Evolutionary conservation across 2,888 invertebrate species (phyloP), one percentile per base, ranked within the genome.

Genomic region (Terebella lapidaria): DNA sequence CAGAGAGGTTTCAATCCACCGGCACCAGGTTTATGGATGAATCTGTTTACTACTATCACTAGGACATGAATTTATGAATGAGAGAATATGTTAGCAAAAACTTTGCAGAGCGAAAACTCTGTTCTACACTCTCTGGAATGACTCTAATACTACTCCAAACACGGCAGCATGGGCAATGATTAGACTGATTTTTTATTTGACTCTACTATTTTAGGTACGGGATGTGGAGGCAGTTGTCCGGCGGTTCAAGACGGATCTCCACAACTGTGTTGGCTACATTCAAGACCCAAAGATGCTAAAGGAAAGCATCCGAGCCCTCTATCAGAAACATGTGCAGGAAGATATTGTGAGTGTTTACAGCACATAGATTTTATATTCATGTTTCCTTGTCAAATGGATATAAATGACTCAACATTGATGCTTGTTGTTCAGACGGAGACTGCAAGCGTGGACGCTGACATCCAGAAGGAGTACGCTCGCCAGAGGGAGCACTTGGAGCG

Each of bases 401-500:
- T 35, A n/a, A 15, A 15, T 35, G n/a, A 15, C n/a, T 35, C n/a
- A 10, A 10, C 10, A 15, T 35, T 35, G 10, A 35, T 35, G 42
- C n/a, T 35, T 35, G n/a, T n/a, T 35, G 42, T 49, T 18, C 61
- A 72, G 75, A 69, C 78, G 45, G 78, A 80, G 63, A 75, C 78
- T 29, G 80, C 79, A 10, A 77, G 76, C 65, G 77, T 80, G 20
- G 81, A 81, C 69, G 80, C 79, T 35, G 80, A 81, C 57, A 80
- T 81, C 25, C 80, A 81, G 70, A 81, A 79, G 59, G 81, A 88
- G 62, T 81, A 79, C 66, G 74, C 74, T 67, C 84, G 91, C 0
- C 93, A 94, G 75, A 84, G 92, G 42, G 89, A 89, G 65, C 90
- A 92, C 75, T 84, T 94, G 29, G 93, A 93, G 74, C 81, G 84